Percentiles rank a stretch among this genome's conserved stretches.
phyloP scores from a whole-genome alignment of 2,113 vertebrate species.

The Aphelocoma coerulescens region DNA sequence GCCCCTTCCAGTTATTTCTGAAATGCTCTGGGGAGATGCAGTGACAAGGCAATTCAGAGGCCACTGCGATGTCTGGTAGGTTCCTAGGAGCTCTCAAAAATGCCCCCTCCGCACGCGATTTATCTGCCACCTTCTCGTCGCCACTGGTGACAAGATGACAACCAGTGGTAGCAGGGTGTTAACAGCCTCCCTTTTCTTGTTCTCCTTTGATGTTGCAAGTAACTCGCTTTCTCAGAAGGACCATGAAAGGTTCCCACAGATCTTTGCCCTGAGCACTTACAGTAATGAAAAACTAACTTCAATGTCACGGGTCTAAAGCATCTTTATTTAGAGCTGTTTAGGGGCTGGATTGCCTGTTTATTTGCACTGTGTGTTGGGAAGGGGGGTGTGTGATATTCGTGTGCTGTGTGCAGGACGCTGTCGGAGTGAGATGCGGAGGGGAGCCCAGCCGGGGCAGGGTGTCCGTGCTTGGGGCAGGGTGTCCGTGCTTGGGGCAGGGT shows the following conservation, averaged over 20 bases:
- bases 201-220: not conserved
- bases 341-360: not conserved
- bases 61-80: rapidly evolving
- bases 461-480: not conserved
- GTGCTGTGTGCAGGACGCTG: not conserved
- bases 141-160: not conserved
- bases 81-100: not conserved
- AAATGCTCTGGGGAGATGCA: not conserved
- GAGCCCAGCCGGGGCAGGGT: not conserved
- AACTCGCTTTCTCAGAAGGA: not conserved
- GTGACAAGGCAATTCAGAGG: not conserved
- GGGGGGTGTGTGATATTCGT: not conserved
- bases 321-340: not conserved
- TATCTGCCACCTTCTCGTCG: not conserved
- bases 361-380: not conserved
- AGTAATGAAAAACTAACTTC: not conserved
- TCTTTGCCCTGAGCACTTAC: not conserved
- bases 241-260: not conserved
- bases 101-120: not conserved
- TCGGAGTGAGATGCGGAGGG: rapidly evolving
- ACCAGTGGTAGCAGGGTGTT: not conserved
- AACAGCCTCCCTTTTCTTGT: not conserved
- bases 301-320: not conserved
- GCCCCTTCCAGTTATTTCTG: not conserved
- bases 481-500: no score